These are phyloP conservation scores for Opisthograptis luteolata DNA, from an alignment of 2,888 invertebrate genomes.

Conservation along the genomic window DNA sequence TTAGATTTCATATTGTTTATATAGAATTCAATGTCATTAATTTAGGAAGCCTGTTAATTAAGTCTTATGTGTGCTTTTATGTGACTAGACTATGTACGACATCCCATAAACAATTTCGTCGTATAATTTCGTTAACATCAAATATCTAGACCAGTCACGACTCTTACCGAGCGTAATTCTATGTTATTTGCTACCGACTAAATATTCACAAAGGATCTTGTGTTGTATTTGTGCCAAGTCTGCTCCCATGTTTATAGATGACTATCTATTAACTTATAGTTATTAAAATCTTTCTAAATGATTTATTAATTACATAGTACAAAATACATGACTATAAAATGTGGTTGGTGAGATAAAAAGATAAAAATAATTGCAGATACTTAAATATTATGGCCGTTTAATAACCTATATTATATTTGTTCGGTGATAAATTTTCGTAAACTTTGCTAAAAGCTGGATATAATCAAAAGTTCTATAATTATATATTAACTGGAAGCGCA, in stretches of 20 bases:
- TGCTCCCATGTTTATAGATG: conserved; percentile 6
- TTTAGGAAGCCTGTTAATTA: too few species aligned
- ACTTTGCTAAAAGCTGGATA: too few species aligned
- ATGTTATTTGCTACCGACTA: conserved; percentile 27
- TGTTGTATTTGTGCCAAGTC: conserved; percentile 23
- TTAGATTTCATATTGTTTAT: too few species aligned
- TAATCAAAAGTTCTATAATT: too few species aligned
- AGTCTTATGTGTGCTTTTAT: too few species aligned
- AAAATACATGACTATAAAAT: not conserved
- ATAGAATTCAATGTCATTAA: too few species aligned
- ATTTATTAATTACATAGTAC: conserved; percentile 8
- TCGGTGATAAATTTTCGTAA: too few species aligned
- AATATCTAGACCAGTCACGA: conserved; percentile 33
- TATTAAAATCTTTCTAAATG: conserved; percentile 10
- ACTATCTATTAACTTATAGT: conserved; percentile 12
- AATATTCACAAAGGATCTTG: conserved; percentile 25
- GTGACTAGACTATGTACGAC: conserved; percentile 12
- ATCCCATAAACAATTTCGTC: conserved; percentile 3
- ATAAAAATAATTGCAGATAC: too few species aligned
- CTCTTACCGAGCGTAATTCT: conserved; percentile 21
- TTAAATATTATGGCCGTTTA: too few species aligned
- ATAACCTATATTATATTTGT: too few species aligned
- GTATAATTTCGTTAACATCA: conserved; percentile 23
- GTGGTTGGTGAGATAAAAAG: not conserved
- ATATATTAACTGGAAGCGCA: too few species aligned